phyloP scores from a whole-genome alignment of 1,140 invertebrate genomes.

The Luehdorfia chinensis region DNA sequence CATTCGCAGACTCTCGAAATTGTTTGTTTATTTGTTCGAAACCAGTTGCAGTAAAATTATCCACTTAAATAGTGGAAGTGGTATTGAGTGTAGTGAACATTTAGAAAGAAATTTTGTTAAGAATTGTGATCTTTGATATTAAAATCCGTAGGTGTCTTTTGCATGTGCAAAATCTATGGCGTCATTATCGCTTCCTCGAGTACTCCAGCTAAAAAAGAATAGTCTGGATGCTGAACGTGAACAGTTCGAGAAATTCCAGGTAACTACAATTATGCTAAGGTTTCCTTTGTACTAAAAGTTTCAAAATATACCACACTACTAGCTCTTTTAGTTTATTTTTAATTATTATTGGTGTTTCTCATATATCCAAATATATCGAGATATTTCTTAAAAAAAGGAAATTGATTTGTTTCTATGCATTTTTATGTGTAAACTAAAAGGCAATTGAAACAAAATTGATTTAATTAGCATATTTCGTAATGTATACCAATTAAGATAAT shows the following conservation, averaged over 20 bases:
- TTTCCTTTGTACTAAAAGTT: background rate
- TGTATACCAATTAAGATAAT: too few species aligned
- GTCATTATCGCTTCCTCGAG: constrained; percentile 84
- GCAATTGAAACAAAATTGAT: too few species aligned
- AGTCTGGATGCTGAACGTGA: constrained; percentile 85
- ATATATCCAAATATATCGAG: background rate
- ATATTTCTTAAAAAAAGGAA: background rate
- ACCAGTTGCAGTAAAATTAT: background rate
- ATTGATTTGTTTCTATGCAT: too few species aligned
- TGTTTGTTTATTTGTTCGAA: constrained; percentile 8
- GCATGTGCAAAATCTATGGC: constrained; percentile 79
- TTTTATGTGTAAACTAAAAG: too few species aligned
- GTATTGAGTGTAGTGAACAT: constrained; percentile 3
- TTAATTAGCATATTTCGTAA: too few species aligned
- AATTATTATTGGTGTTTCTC: too few species aligned
- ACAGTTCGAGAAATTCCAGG: constrained; percentile 88
- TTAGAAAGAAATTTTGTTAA: background rate
- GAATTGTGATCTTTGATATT: constrained; percentile 22
- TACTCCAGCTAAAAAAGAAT: constrained; percentile 84
- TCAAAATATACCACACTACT: background rate
- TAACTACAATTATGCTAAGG: constrained; percentile 41
- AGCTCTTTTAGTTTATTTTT: background rate
- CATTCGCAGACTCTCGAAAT: constrained; percentile 7
- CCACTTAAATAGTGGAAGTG: background rate
- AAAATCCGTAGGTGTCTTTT: constrained; percentile 43